Evolutionary conservation across 2,888 invertebrate species (phyloP).

Genomic region (Lasius platythorax): DNA sequence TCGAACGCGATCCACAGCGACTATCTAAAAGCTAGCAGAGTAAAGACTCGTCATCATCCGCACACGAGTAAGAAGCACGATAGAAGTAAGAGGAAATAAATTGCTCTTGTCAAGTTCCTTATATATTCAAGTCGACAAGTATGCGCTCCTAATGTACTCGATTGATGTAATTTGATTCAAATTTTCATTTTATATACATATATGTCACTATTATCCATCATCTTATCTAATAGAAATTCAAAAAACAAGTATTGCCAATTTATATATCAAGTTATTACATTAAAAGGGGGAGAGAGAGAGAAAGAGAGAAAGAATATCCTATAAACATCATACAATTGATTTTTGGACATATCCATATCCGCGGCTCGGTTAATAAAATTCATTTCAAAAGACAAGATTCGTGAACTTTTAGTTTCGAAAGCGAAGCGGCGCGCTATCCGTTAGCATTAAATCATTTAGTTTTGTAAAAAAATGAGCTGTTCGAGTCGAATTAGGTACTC

Average conservation of each 20-base stretch:
- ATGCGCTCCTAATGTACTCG: slow-evolving; percentile 17
- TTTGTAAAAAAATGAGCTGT: slow-evolving; percentile 27
- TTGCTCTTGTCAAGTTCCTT: slow-evolving; percentile 51
- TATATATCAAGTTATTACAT: slow-evolving; percentile 9
- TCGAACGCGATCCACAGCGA: slow-evolving; percentile 76
- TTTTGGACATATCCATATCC: slow-evolving; percentile 38
- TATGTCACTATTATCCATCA: background rate
- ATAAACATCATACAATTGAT: slow-evolving; percentile 7
- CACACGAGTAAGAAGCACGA: slow-evolving; percentile 81
- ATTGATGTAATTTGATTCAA: slow-evolving; percentile 28
- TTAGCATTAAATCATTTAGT: slow-evolving; percentile 20
- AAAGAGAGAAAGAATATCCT: background rate
- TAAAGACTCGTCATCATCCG: slow-evolving; percentile 82
- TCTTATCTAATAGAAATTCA: slow-evolving; percentile 3
- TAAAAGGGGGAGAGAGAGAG: background rate
- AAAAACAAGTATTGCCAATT: background rate
- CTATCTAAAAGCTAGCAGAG: slow-evolving; percentile 78
- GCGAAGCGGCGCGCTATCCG: slow-evolving; percentile 23
- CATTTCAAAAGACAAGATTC: slow-evolving; percentile 18
- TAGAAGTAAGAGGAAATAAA: slow-evolving; percentile 84
- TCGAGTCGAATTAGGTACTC: slow-evolving; percentile 29
- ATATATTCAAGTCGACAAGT: slow-evolving; percentile 25
- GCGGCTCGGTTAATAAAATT: slow-evolving; percentile 49
- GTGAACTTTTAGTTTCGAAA: slow-evolving; percentile 13
- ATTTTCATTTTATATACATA: slow-evolving; percentile 17